Base-by-base conservation (phyloP, 2,113 vertebrate species). In the Notarius lentiginosus region DNA sequence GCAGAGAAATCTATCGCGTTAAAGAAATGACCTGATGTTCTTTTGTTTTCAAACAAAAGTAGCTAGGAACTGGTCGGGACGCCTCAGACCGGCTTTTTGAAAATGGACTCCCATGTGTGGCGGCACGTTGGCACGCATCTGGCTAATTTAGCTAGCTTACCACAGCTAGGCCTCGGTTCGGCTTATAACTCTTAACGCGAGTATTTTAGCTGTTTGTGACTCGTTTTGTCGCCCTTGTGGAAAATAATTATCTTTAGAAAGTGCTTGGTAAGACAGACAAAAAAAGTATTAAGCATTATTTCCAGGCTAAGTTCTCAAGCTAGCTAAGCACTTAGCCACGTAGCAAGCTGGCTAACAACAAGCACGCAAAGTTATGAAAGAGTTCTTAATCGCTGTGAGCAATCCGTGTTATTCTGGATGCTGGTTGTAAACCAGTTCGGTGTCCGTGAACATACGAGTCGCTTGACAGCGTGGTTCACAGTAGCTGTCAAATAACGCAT, bases 41-140 rank as follows among this genome's bases (percentile, higher is more conserved):
- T 84, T 84, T 88, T 90, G 93, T 91, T 93, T 93, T 94, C 89
- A 94, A 94, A 94, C 93, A 81, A 94, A 94, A 94, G 94, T 95
- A 93, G 92, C 93, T 94, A 92, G 92, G 85, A 93, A 92, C 94
- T 92, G 93, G 93, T 86, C 90, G 93, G 91, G 91, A 92, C 92
- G 93, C 93, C 93, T 94, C 93, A 93, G 89, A 95, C 95, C 95
- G 95, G 95, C 95, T 95, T 95, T 95, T 95, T 95, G 94, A 95
- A 95, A 95, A 96, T 95, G 95, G 95, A 95, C 93, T 95, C 95
- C 92, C 92, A 93, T 94, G 92, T 91, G 94, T 93, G 95, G 95
- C 95, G 94, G 93, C 95, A 94, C 94, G 93, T 93, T 95, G 94
- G 91, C 93, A 91, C 79, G 51, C 17, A 51, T 80, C 55, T 27